These are phyloP conservation scores for Pleuronectes platessa DNA, from an alignment of 2,113 vertebrate genomes.

Conservation along the genomic window DNA sequence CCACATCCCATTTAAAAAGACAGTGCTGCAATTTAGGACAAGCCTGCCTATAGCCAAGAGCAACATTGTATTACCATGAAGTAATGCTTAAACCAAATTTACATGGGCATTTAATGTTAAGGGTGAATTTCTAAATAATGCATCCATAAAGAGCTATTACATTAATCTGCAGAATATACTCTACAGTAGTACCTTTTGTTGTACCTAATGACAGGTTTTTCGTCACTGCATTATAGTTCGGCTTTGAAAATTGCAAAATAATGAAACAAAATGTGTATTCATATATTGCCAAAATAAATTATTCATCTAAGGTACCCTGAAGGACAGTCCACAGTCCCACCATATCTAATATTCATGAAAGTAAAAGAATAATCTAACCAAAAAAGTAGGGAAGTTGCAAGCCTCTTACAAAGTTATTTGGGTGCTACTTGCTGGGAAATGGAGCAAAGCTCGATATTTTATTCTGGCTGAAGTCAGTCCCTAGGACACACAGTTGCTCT, in stretches of 20 bases:
- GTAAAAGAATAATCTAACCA: background rate
- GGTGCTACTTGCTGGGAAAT: background rate
- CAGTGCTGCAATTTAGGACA: slow-evolving; percentile 68
- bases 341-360: background rate
- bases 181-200: too few species aligned
- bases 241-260: background rate
- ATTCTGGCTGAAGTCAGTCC: slow-evolving; percentile 16
- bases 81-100: background rate
- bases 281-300: background rate
- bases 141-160: background rate
- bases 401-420: slow-evolving; percentile 7
- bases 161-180: background rate
- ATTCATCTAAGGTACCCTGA: background rate
- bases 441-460: slow-evolving; percentile 11
- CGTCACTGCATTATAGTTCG: background rate
- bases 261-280: background rate
- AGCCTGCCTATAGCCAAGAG: slow-evolving; percentile 9
- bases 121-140: background rate
- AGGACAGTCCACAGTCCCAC: background rate
- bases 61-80: slow-evolving; percentile 25
- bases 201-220: background rate
- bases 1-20: slow-evolving; percentile 84
- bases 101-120: background rate
- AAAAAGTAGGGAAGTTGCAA: background rate
- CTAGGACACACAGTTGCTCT: slow-evolving; percentile 9